phyloP scores from a whole-genome alignment of 2,888 invertebrate species.

The Cryptosula pallasiana region DNA sequence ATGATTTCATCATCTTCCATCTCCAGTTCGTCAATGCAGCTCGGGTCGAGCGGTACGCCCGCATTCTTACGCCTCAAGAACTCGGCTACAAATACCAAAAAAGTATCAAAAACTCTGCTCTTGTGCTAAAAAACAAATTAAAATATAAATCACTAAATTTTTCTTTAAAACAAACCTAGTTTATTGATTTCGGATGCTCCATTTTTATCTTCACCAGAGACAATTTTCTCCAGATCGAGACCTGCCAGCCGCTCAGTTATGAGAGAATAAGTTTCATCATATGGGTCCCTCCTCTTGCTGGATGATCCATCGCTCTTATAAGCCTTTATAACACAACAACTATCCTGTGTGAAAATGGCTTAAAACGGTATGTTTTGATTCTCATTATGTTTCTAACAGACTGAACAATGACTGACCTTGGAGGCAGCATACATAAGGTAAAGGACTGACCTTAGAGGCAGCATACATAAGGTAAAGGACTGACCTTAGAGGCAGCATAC shows the following conservation, averaged over 20 bases:
- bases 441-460: too few species aligned
- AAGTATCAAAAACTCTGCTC: too few species aligned
- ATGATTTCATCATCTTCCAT: not conserved
- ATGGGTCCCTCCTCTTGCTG: not conserved
- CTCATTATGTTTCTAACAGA: too few species aligned
- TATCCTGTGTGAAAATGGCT: too few species aligned
- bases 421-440: too few species aligned
- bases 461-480: too few species aligned
- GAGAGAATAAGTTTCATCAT: not conserved
- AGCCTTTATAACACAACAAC: not conserved
- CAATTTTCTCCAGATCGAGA: slow-evolving; percentile 14
- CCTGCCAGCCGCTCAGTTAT: not conserved
- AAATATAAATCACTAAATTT: not conserved
- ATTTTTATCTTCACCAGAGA: slow-evolving; percentile 9
- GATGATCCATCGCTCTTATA: slow-evolving; percentile 10
- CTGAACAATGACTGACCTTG: too few species aligned
- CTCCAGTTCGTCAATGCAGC: not conserved
- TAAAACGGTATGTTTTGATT: too few species aligned
- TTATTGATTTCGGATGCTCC: slow-evolving; percentile 11
- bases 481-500: too few species aligned
- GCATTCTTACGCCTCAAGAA: not conserved
- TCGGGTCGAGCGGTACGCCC: not conserved
- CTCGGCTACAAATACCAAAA: slow-evolving; percentile 1
- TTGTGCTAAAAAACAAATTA: too few species aligned
- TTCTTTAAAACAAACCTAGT: not conserved